Evolutionary conservation across 2,888 invertebrate genomes (phyloP).

Genomic region (Fabriciana adippe): DNA sequence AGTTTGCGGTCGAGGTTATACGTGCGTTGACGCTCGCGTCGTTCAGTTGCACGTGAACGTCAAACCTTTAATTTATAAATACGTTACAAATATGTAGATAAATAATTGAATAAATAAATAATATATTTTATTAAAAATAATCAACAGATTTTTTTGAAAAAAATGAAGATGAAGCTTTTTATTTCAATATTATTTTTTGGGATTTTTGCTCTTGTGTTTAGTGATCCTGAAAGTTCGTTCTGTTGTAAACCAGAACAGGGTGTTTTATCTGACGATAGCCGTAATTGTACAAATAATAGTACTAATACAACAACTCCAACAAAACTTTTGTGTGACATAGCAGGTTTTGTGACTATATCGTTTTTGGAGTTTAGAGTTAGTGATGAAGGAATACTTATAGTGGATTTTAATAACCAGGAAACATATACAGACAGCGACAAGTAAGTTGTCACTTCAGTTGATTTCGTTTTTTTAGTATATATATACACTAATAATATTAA

Average conservation of each 20-base stretch:
- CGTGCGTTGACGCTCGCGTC: too few species aligned
- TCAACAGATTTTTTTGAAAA: too few species aligned
- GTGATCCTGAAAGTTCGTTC: constrained; percentile 25
- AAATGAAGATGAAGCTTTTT: constrained; percentile 5
- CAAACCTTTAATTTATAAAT: too few species aligned
- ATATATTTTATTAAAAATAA: too few species aligned
- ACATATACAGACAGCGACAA: constrained; percentile 22
- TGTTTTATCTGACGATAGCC: constrained; percentile 17
- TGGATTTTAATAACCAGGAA: constrained; percentile 2
- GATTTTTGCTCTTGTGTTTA: constrained; percentile 13
- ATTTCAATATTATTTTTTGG: constrained; percentile 22
- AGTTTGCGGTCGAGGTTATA: too few species aligned
- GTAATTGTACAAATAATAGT: constrained; percentile 24
- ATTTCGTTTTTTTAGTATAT: neutral
- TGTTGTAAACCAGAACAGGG: constrained; percentile 35
- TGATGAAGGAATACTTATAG: constrained; percentile 26
- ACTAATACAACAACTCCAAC: constrained; percentile 22
- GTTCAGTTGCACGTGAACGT: too few species aligned
- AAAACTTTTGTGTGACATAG: constrained; percentile 26
- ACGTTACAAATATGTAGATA: too few species aligned
- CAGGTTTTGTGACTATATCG: neutral
- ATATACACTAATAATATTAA: too few species aligned
- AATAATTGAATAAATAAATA: too few species aligned
- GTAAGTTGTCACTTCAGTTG: constrained; percentile 22
- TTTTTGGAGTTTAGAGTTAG: constrained; percentile 25